A percentile compares a stretch with the other conserved stretches of the same genome.
Evolutionary conservation across 1,140 invertebrate genomes (phyloP).

Genomic region (Ericerus pela): DNA sequence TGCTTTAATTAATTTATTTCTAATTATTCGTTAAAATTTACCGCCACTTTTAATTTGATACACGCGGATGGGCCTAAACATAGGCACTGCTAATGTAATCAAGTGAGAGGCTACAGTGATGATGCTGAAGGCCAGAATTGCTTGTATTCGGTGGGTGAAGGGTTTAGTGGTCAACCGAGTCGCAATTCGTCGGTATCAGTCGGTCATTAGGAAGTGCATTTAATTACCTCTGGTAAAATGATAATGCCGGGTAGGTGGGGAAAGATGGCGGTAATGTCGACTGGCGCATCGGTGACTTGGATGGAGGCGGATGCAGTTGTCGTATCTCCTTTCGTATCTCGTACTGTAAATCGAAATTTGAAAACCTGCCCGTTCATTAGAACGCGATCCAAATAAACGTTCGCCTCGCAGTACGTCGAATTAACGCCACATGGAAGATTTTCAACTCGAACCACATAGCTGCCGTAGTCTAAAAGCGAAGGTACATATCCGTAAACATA

Average conservation of each 20-base stretch:
- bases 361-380: slow-evolving; percentile 61
- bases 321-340: slow-evolving; percentile 58
- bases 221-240: slow-evolving; percentile 55
- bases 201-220: not conserved
- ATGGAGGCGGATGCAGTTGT: slow-evolving; percentile 63
- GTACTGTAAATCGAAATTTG: slow-evolving; percentile 60
- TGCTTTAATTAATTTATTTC: too few relatives aligned
- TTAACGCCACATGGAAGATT: slow-evolving; percentile 63
- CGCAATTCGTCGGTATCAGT: not conserved
- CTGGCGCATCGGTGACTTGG: slow-evolving; percentile 63
- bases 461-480: slow-evolving; percentile 28
- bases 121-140: too few relatives aligned
- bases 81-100: too few relatives aligned
- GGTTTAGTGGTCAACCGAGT: not conserved
- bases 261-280: slow-evolving; percentile 60
- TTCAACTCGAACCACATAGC: slow-evolving; percentile 49
- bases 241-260: slow-evolving; percentile 66
- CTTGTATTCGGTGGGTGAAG: not conserved
- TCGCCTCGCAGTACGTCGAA: slow-evolving; percentile 69
- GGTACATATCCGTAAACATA: too few relatives aligned
- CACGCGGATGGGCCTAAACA: too few relatives aligned
- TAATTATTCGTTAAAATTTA: too few relatives aligned
- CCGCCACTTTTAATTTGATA: too few relatives aligned
- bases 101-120: too few relatives aligned
- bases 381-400: slow-evolving; percentile 55